Conservation (phyloP, 2,113 vertebrate species). For the Vimba vimba region DNA sequence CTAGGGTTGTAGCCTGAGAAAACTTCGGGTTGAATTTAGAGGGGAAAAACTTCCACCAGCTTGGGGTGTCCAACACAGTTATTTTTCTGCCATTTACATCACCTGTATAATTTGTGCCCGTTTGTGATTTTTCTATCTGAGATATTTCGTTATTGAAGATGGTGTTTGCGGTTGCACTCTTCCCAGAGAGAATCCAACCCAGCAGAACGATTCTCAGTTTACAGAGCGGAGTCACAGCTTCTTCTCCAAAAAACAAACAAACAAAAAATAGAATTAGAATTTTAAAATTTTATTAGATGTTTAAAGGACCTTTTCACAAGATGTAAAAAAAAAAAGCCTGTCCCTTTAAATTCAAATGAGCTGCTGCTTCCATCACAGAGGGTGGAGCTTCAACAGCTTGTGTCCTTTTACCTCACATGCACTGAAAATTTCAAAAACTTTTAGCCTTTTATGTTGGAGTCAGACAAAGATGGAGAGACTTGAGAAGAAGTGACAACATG, state of each 20-base stretch:
- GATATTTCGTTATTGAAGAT: neutral
- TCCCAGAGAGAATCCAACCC: constrained; percentile 24
- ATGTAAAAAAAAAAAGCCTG: too few species aligned
- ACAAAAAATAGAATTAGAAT: neutral
- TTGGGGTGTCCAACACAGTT: constrained; percentile 19
- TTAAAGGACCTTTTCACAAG: too few species aligned
- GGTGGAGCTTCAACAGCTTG: too few species aligned
- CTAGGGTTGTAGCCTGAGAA: neutral
- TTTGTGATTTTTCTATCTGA: neutral
- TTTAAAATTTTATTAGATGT: too few species aligned
- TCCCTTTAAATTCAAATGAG: too few species aligned
- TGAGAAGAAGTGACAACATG: too few species aligned
- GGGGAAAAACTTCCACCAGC: constrained; percentile 28
- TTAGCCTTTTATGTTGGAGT: too few species aligned
- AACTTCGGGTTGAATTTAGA: constrained; percentile 10
- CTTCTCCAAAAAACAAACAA: neutral
- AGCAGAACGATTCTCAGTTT: constrained; percentile 7
- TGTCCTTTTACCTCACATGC: too few species aligned
- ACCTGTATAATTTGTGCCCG: neutral
- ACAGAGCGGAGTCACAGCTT: neutral
- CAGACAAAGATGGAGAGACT: too few species aligned
- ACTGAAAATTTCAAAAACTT: too few species aligned
- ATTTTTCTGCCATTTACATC: neutral
- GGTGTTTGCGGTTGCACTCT: neutral
- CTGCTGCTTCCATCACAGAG: too few species aligned